phyloP scores from a whole-genome alignment of 2,888 invertebrate species.

The Adelognathus sp. region DNA sequence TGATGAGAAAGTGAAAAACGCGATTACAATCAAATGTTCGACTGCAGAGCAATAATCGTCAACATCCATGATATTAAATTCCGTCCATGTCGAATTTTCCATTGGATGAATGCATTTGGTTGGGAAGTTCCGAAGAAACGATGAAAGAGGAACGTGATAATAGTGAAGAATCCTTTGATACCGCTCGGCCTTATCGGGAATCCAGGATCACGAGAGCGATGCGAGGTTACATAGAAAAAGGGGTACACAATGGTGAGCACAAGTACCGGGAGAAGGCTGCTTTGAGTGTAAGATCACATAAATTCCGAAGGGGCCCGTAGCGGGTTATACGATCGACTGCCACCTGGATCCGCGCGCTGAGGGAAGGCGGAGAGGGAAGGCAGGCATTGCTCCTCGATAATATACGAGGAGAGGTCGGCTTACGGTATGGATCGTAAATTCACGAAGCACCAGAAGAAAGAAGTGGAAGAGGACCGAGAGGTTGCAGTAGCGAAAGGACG shows the following conservation, averaged over 20 bases:
- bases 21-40: too few species aligned
- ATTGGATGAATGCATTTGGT: background rate
- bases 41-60: too few species aligned
- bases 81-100: background rate
- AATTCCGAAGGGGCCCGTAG: slow-evolving; percentile 23
- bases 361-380: background rate
- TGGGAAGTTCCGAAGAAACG: background rate
- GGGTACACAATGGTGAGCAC: background rate
- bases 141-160: slow-evolving; percentile 6
- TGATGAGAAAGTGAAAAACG: too few species aligned
- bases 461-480: background rate
- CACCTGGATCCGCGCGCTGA: slow-evolving; percentile 27
- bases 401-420: slow-evolving; percentile 26
- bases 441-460: background rate
- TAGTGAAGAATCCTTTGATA: slow-evolving; percentile 9
- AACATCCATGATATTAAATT: background rate
- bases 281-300: slow-evolving; percentile 20
- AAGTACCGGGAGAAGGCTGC: background rate
- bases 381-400: slow-evolving; percentile 22
- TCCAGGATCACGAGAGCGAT: background rate
- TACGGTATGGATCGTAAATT: slow-evolving; percentile 41
- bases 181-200: slow-evolving; percentile 14
- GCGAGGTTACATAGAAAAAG: background rate
- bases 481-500: slow-evolving; percentile 6
- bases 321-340: slow-evolving; percentile 26